phyloP scores from a whole-genome alignment of 2,113 vertebrate species.

The Cygnus buccinator region DNA sequence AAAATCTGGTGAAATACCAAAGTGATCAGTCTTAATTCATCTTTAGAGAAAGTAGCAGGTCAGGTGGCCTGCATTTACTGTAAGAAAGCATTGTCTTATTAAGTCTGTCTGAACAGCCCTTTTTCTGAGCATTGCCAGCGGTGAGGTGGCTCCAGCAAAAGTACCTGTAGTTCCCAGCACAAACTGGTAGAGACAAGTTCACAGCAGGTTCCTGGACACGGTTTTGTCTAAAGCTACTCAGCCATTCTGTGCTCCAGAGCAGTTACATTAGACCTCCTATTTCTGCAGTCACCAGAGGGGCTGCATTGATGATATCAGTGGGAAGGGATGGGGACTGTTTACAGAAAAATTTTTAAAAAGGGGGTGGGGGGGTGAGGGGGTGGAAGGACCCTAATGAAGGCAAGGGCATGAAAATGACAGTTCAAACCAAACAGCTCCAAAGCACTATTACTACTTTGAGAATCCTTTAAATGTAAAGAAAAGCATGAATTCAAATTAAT shows the following conservation, averaged over 20 bases:
- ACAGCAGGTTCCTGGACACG: background rate
- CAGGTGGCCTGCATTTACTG: background rate
- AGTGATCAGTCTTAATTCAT: background rate
- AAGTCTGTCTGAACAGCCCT: background rate
- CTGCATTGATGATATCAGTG: background rate
- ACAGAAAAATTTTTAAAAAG: background rate
- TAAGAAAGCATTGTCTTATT: background rate
- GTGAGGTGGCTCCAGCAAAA: background rate
- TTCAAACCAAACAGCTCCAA: constrained; percentile 32
- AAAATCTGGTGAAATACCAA: constrained; percentile 19
- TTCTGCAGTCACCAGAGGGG: background rate
- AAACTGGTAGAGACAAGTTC: background rate
- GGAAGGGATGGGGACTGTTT: background rate
- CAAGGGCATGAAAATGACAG: background rate
- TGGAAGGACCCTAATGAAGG: background rate
- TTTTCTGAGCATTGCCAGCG: background rate
- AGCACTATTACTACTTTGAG: constrained; percentile 16
- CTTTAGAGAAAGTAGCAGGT: background rate
- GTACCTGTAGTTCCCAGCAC: background rate
- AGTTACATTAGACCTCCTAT: background rate
- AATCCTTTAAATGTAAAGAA: constrained; percentile 40
- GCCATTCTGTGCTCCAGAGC: background rate
- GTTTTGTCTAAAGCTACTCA: constrained; percentile 16
- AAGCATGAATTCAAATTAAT: constrained; percentile 67
- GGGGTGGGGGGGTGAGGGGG: too few relatives aligned